A percentile compares a stretch with the other conserved stretches of the same genome.
Evolutionary conservation across 2,113 vertebrate species (phyloP).

Genomic region (Carassius auratus): DNA sequence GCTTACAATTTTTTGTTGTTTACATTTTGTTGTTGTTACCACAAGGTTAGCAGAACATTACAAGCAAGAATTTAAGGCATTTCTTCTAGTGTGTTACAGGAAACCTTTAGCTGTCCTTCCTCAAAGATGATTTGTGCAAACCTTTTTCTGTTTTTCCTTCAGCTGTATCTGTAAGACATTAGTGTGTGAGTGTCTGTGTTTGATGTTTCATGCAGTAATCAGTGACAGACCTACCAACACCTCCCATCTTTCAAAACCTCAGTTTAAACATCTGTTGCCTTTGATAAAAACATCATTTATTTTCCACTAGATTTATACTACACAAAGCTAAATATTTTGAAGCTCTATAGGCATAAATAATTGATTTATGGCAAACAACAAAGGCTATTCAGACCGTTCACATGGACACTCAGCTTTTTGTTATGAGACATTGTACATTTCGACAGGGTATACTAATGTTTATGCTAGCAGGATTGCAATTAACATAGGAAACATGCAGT

Average conservation of each 20-base stretch:
- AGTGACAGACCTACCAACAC: conserved; percentile 46
- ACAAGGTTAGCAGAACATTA: background rate
- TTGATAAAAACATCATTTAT: conserved; percentile 71
- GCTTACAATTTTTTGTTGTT: background rate
- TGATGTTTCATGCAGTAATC: conserved; percentile 62
- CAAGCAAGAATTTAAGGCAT: background rate
- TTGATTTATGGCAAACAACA: conserved; percentile 73
- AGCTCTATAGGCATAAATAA: conserved; percentile 73
- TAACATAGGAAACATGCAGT: conserved; percentile 68
- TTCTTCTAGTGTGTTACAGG: background rate
- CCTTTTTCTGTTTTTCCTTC: background rate
- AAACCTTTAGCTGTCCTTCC: background rate
- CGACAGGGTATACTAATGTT: conserved; percentile 73
- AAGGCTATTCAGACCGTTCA: conserved; percentile 67
- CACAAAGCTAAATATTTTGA: conserved; percentile 77
- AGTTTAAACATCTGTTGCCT: conserved; percentile 67
- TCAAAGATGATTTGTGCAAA: background rate
- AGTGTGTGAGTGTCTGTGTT: conserved; percentile 49
- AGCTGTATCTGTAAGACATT: conserved; percentile 54
- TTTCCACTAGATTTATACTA: conserved; percentile 65
- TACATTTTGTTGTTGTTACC: background rate
- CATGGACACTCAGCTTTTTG: conserved; percentile 63
- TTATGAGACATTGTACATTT: conserved; percentile 60
- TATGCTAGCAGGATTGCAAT: conserved; percentile 72
- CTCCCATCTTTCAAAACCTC: conserved; percentile 59